Percentiles rank a stretch among this genome's conserved stretches.
Conservation (phyloP, 2,888 invertebrate species). For the Aphidius colemani region DNA sequence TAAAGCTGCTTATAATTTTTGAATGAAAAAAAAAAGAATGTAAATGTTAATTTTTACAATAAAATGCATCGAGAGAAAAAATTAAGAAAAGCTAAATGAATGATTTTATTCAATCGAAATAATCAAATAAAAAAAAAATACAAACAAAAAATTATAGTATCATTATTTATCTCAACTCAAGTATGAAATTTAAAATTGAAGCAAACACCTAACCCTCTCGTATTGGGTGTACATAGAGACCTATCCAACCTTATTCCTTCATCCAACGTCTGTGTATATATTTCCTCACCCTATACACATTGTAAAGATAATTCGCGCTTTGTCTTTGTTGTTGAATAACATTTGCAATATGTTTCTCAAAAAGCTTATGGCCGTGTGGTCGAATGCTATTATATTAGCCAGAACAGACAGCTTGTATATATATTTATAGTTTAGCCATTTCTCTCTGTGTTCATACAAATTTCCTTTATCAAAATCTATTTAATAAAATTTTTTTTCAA, state of each 20-base stretch:
- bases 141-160: constrained; percentile 1
- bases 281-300: neutral
- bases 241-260: too few species aligned
- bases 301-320: constrained; percentile 15
- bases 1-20: too few species aligned
- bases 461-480: too few species aligned
- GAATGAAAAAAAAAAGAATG: too few species aligned
- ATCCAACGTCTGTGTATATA: too few species aligned
- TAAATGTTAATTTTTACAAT: neutral
- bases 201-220: constrained; percentile 16
- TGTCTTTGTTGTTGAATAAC: constrained; percentile 15
- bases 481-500: too few species aligned
- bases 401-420: too few species aligned
- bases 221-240: neutral
- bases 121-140: constrained; percentile 3
- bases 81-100: neutral
- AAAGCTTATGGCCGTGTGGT: too few species aligned
- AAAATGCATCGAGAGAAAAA: neutral
- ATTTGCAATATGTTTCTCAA: constrained; percentile 19
- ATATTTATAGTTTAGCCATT: too few species aligned
- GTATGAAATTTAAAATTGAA: constrained; percentile 17
- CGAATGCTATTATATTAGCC: too few species aligned
- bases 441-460: too few species aligned
- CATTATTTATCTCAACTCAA: constrained; percentile 16
- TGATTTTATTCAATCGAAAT: constrained; percentile 13